These are phyloP conservation scores for Empidonax traillii DNA, from an alignment of 2,113 vertebrate species.

Conservation along the genomic window DNA sequence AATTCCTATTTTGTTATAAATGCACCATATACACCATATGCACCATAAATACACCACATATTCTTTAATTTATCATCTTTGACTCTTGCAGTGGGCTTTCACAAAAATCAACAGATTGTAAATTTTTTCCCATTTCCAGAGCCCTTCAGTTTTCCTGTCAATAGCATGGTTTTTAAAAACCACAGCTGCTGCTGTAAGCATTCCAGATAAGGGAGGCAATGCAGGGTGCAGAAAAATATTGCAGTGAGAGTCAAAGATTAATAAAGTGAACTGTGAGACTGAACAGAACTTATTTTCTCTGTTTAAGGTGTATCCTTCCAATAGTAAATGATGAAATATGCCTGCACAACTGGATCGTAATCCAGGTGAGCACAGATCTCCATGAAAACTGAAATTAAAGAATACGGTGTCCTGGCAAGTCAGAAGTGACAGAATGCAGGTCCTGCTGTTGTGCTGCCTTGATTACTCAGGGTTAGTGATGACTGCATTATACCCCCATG, in stretches of 20 bases:
- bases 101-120: background rate
- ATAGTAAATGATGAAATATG: background rate
- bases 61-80: background rate
- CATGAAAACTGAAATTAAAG: background rate
- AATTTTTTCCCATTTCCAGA: background rate
- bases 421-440: background rate
- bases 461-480: background rate
- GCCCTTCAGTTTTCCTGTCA: background rate
- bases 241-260: background rate
- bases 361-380: background rate
- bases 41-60: background rate
- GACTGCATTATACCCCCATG: background rate
- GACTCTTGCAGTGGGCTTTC: background rate
- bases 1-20: background rate
- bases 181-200: background rate
- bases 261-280: background rate
- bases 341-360: background rate
- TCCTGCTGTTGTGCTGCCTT: background rate
- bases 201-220: background rate
- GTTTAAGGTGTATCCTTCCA: background rate
- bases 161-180: background rate
- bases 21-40: background rate
- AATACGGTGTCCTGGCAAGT: background rate
- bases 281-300: background rate
- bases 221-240: background rate